These are phyloP conservation scores for Scelioninae gen. 1 DNA, from an alignment of 2,888 invertebrate genomes.

Conservation along the genomic window DNA sequence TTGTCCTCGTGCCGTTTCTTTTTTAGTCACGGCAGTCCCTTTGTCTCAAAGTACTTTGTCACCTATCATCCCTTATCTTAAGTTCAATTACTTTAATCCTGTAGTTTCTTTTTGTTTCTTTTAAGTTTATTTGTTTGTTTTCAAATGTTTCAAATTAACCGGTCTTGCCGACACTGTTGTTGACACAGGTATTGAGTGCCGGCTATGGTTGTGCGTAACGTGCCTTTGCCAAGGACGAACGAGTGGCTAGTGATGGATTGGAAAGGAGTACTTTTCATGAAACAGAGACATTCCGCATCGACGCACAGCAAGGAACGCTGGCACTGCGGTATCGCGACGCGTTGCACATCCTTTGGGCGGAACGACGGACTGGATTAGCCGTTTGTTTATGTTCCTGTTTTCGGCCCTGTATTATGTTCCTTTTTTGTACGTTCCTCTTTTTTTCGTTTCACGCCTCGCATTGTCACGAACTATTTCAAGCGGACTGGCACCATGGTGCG, in stretches of 20 bases:
- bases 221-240: conserved; percentile 44
- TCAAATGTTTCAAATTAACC: not conserved
- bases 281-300: conserved; percentile 54
- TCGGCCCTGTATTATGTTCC: conserved; percentile 20
- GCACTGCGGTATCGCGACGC: conserved; percentile 65
- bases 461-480: conserved; percentile 38
- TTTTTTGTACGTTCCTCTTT: conserved; percentile 13
- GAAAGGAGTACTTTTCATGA: conserved; percentile 49
- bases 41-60: not conserved
- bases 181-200: conserved; percentile 45
- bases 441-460: conserved; percentile 9
- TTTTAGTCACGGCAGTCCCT: conserved; percentile 2
- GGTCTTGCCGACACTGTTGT: not conserved
- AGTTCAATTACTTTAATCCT: conserved; percentile 9
- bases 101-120: conserved; percentile 13
- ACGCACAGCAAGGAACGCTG: conserved; percentile 57
- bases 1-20: conserved; percentile 27
- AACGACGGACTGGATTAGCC: conserved; percentile 70
- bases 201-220: conserved; percentile 54
- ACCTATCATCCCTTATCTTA: not conserved
- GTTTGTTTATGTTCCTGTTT: conserved; percentile 48
- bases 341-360: conserved; percentile 68
- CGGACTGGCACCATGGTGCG: conserved; percentile 22
- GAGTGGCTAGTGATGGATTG: conserved; percentile 65
- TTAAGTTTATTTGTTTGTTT: not conserved